Evolutionary conservation across 1,140 invertebrate species (phyloP).

Genomic region (Drosophila suzukii): DNA sequence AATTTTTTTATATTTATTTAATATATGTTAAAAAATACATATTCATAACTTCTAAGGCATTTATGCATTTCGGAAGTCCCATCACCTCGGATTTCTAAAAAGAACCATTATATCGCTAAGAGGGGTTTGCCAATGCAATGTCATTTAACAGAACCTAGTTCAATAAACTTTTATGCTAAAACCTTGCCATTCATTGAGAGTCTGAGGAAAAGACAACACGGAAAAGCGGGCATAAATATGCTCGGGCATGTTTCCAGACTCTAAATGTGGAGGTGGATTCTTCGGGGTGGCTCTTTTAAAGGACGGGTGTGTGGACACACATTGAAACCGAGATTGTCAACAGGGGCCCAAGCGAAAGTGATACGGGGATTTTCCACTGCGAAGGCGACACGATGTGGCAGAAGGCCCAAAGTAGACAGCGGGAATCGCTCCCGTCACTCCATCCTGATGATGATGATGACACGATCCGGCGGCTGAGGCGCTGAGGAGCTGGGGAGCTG

Average conservation of each 20-base stretch:
- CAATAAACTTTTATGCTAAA: slow-evolving; percentile 83
- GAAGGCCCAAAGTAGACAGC: slow-evolving; percentile 47
- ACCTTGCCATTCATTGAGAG: slow-evolving; percentile 58
- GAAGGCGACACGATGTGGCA: slow-evolving; percentile 39
- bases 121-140: slow-evolving; percentile 10
- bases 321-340: slow-evolving; percentile 81
- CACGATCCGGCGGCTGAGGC: slow-evolving; percentile 22
- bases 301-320: slow-evolving; percentile 52
- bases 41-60: not conserved
- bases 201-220: slow-evolving; percentile 21
- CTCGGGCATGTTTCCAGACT: slow-evolving; percentile 62
- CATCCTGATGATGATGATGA: slow-evolving; percentile 48
- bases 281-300: not conserved
- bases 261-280: slow-evolving; percentile 10
- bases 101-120: not conserved
- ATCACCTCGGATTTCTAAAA: slow-evolving; percentile 15
- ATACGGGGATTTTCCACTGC: slow-evolving; percentile 77
- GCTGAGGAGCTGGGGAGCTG: not conserved
- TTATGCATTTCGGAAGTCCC: not conserved
- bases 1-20: no score
- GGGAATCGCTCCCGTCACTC: slow-evolving; percentile 43
- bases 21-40: no score
- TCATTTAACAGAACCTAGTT: slow-evolving; percentile 60
- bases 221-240: slow-evolving; percentile 67
- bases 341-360: slow-evolving; percentile 79